Conservation (phyloP, 1,140 invertebrate species). For the Drosophila rhopaloa region DNA sequence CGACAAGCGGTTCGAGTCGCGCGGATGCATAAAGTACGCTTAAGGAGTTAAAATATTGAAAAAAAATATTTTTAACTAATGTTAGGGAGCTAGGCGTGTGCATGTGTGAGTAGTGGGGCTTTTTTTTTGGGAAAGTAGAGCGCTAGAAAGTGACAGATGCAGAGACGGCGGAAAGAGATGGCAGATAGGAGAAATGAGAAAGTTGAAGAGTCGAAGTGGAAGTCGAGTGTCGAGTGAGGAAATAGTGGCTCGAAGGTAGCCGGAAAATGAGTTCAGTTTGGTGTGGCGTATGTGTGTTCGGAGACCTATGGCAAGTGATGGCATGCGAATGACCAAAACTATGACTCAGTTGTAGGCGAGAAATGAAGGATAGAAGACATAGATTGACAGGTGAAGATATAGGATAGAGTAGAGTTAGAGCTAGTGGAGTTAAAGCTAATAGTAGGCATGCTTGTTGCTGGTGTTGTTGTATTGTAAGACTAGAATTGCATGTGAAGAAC, state of each 20-base stretch:
- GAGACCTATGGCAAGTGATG: slow-evolving; percentile 84
- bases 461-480: slow-evolving; percentile 72
- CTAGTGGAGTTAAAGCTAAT: slow-evolving; percentile 72
- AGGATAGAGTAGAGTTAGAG: slow-evolving; percentile 33
- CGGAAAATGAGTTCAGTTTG: slow-evolving; percentile 74
- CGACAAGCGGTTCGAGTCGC: slow-evolving; percentile 61
- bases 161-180: slow-evolving; percentile 44
- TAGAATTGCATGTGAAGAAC: slow-evolving; percentile 79
- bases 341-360: slow-evolving; percentile 51
- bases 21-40: slow-evolving; percentile 40
- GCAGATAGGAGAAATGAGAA: slow-evolving; percentile 65
- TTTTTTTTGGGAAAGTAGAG: slow-evolving; percentile 67
- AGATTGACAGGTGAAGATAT: slow-evolving; percentile 23
- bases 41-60: slow-evolving; percentile 48
- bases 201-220: slow-evolving; percentile 72
- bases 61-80: slow-evolving; percentile 56
- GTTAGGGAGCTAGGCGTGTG: slow-evolving; percentile 61
- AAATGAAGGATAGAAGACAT: slow-evolving; percentile 20
- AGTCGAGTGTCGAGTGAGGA: slow-evolving; percentile 58
- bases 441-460: slow-evolving; percentile 70
- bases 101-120: slow-evolving; percentile 12
- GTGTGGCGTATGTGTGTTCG: slow-evolving; percentile 41
- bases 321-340: slow-evolving; percentile 79
- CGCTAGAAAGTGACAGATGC: slow-evolving; percentile 74
- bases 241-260: slow-evolving; percentile 38